Conservation (phyloP, 2,888 invertebrate species). For the Xestia xanthographa region DNA sequence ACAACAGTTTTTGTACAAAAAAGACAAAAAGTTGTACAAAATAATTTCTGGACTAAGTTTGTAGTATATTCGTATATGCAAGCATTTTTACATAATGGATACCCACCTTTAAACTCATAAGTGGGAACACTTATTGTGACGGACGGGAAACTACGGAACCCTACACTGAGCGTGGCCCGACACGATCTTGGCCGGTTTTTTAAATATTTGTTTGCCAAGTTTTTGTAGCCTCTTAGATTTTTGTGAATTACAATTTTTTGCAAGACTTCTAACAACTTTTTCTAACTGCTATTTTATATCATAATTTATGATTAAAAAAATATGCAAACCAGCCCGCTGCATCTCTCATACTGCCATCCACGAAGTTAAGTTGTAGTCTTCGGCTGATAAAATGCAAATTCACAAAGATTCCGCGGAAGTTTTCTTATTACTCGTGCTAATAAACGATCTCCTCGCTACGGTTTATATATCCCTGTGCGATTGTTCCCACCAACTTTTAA, state of each 20-base stretch:
- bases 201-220: neutral
- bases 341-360: constrained; percentile 67
- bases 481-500: constrained; percentile 56
- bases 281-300: neutral
- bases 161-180: too few species aligned
- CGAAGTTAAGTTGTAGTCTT: constrained; percentile 85
- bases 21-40: too few species aligned
- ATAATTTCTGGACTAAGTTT: too few species aligned
- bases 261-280: neutral
- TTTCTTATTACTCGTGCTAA: constrained; percentile 89
- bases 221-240: neutral
- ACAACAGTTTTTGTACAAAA: too few species aligned
- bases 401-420: constrained; percentile 86
- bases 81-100: too few species aligned
- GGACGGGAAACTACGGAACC: too few species aligned
- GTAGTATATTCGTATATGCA: too few species aligned
- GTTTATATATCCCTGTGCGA: constrained; percentile 62
- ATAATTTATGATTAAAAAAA: neutral
- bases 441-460: constrained; percentile 81
- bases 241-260: too few species aligned
- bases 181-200: too few species aligned
- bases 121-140: too few species aligned
- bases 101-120: too few species aligned
- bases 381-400: constrained; percentile 89
- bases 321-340: neutral